Conservation (phyloP, 2,113 vertebrate species). For the Callipepla californica region DNA sequence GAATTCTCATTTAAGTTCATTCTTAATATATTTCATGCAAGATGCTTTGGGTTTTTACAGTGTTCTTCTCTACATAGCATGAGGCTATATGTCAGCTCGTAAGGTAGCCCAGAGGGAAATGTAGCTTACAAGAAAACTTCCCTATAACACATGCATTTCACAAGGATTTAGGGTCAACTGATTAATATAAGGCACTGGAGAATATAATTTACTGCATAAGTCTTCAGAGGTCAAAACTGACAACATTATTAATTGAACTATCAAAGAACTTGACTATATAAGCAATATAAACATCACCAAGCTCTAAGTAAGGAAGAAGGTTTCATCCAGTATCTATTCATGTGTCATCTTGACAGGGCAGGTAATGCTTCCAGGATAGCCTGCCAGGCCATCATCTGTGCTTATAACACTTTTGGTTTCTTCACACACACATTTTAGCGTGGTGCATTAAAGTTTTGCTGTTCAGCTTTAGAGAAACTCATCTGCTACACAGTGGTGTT, state of each 20-base stretch:
- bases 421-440: slow-evolving; percentile 7
- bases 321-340: neutral
- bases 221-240: slow-evolving; percentile 39
- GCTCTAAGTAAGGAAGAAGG: neutral
- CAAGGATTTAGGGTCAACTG: neutral
- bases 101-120: neutral
- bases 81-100: neutral
- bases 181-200: slow-evolving; percentile 39
- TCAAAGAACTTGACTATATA: neutral
- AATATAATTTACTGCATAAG: slow-evolving; percentile 29
- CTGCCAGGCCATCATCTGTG: slow-evolving; percentile 1
- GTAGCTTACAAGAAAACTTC: neutral
- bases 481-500: slow-evolving; percentile 23
- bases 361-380: slow-evolving; percentile 6
- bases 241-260: slow-evolving; percentile 55
- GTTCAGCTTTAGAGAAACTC: neutral
- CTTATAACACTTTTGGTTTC: neutral
- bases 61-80: neutral
- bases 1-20: neutral
- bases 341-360: neutral
- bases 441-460: neutral
- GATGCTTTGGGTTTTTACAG: neutral
- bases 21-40: neutral
- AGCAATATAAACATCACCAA: slow-evolving; percentile 5
- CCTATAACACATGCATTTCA: neutral